A percentile compares a stretch with the other conserved stretches of the same genome.
Evolutionary conservation across 2,888 invertebrate species (phyloP).

Genomic region (Odontomyia ornata): DNA sequence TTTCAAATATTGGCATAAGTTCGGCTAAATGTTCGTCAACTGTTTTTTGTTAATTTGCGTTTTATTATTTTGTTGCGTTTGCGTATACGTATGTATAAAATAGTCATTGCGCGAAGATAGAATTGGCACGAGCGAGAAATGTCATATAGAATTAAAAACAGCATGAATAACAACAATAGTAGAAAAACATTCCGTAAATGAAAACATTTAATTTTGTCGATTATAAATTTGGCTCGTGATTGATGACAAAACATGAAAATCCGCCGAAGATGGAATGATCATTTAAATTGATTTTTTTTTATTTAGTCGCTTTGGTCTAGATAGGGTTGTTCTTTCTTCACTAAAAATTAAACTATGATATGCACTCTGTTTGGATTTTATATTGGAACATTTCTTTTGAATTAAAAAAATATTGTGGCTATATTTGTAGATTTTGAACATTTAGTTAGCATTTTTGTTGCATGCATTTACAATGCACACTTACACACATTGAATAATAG

Average conservation of each 20-base stretch:
- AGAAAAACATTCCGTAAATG: conserved; percentile 30
- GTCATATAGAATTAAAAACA: conserved; percentile 28
- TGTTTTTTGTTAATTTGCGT: conserved; percentile 57
- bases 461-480: no score
- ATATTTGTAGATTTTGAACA: no score
- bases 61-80: neutral
- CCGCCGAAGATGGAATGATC: conserved; percentile 44
- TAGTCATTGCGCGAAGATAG: neutral
- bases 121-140: conserved; percentile 14
- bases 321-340: neutral
- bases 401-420: no score
- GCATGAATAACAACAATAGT: conserved; percentile 21
- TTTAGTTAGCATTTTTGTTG: no score
- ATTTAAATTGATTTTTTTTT: conserved; percentile 17
- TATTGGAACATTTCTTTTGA: no score
- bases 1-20: conserved; percentile 95
- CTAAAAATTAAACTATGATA: no score
- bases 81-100: neutral
- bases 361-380: no score
- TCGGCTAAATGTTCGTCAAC: conserved; percentile 95
- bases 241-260: conserved; percentile 43
- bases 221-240: neutral
- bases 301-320: no score
- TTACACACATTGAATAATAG: no score
- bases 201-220: neutral